Evolutionary conservation across 2,888 invertebrate genomes (phyloP).

Genomic region (Chymomyza caudatula): DNA sequence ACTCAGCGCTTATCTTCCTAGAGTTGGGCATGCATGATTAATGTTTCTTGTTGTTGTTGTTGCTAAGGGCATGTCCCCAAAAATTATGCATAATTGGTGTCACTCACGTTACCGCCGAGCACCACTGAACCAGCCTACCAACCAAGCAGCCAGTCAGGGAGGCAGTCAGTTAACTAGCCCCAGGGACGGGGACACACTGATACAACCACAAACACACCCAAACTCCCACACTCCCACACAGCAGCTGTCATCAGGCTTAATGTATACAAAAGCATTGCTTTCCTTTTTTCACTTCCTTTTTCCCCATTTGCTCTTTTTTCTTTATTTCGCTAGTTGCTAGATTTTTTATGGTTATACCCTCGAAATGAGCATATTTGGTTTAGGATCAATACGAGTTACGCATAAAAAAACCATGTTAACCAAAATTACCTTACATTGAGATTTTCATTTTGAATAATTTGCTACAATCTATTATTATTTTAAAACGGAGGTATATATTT

Average conservation of each 20-base stretch:
- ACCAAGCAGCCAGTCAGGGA: not conserved
- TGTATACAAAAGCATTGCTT: not conserved
- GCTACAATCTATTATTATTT: too few relatives aligned
- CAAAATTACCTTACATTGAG: too few relatives aligned
- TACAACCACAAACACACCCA: not conserved
- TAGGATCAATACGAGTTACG: too few relatives aligned
- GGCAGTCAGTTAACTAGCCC: constrained; percentile 13
- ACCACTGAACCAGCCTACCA: too few relatives aligned
- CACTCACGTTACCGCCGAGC: constrained; percentile 21
- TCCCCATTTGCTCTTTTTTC: not conserved
- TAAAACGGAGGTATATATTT: too few relatives aligned
- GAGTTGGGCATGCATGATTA: constrained; percentile 52
- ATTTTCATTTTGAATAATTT: too few relatives aligned
- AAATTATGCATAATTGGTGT: constrained; percentile 68
- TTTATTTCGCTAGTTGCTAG: too few relatives aligned
- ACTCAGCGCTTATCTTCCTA: constrained; percentile 12
- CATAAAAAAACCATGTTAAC: too few relatives aligned
- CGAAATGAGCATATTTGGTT: too few relatives aligned
- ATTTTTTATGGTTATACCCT: too few relatives aligned
- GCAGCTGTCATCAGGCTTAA: constrained; percentile 4
- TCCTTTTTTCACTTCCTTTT: not conserved
- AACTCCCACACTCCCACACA: not conserved
- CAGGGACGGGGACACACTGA: not conserved
- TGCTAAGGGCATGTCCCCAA: constrained; percentile 38
- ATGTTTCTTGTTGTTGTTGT: constrained; percentile 24